Conservation (phyloP, 2,113 vertebrate genomes). For the Nettapus auritus region DNA sequence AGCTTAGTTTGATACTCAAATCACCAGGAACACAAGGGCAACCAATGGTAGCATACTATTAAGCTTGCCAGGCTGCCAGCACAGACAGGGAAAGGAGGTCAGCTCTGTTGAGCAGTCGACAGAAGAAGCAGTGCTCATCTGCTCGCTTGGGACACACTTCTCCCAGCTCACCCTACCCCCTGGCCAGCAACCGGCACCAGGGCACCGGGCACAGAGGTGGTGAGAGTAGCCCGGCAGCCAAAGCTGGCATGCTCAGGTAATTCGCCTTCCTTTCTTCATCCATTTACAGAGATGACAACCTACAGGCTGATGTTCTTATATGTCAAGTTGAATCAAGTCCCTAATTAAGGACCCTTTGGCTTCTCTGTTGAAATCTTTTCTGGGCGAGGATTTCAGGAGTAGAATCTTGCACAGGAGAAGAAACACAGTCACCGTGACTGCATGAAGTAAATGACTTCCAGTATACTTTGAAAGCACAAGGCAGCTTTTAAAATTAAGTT, state of each 20-base stretch:
- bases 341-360: neutral
- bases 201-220: neutral
- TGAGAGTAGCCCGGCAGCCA: neutral
- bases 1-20: neutral
- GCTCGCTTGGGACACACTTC: neutral
- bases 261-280: neutral
- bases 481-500: slow-evolving; percentile 47
- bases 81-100: neutral
- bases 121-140: slow-evolving; percentile 2
- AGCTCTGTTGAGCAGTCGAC: neutral
- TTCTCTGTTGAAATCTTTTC: neutral
- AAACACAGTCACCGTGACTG: neutral
- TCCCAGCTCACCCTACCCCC: neutral
- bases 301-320: neutral
- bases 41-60: neutral
- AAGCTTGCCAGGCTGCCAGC: neutral
- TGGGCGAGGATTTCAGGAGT: neutral
- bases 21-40: neutral
- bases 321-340: neutral
- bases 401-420: neutral
- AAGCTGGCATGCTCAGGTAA: neutral
- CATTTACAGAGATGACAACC: neutral
- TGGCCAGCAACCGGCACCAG: neutral
- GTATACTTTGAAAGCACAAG: slow-evolving; percentile 38
- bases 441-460: neutral